Base-by-base conservation (phyloP, 2,797 vertebrate species). In the Lemur catta region DNA sequence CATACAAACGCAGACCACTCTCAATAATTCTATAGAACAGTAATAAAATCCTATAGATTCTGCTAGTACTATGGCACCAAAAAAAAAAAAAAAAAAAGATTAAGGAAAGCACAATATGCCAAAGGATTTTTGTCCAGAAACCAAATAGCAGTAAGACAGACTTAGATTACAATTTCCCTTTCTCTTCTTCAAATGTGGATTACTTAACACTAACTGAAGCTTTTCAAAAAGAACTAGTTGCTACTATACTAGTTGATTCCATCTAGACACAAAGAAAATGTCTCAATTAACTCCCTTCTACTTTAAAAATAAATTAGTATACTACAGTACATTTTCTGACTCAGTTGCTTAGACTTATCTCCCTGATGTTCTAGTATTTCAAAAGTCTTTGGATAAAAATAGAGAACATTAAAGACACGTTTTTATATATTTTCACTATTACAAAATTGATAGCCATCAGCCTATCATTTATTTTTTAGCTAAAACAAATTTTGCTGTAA, bases 401-500 rank as follows among this genome's bases (percentile, higher is more conserved):
- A 79, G 30, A 97, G 92, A 98, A 97, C 75, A 97, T 93, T 96
- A 95, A 97, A 96, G 96, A 97, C 91, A 93, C 4, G 96, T 93
- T 97, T 91, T 96, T 94, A 96, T 92, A 92, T 90, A 55, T 89
- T 98, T 95, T 94, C 96, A 97, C 84, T 91, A 86, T 96, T 91
- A 96, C 97, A 87, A 17, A 97, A 91, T 79, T 13, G 38, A 92
- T 50, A 96, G 87, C 96, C 95, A 93, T 91, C 93, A 97, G 67
- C 95, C 96, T 50, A 95, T 96, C 92, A 97, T 81, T 95, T 97
- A 97, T 94, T 94, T 97, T 97, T 98, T 63, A 95, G 78, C 94
- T 97, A 97, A 98, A 98, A 98, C 96, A 98, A 79, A 74, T 96
- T 98, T 98, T 98, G 97, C 97, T 98, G 57, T 86, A 96, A 98